Conservation (phyloP, 2,113 vertebrate genomes). For the Tetrax tetrax region DNA sequence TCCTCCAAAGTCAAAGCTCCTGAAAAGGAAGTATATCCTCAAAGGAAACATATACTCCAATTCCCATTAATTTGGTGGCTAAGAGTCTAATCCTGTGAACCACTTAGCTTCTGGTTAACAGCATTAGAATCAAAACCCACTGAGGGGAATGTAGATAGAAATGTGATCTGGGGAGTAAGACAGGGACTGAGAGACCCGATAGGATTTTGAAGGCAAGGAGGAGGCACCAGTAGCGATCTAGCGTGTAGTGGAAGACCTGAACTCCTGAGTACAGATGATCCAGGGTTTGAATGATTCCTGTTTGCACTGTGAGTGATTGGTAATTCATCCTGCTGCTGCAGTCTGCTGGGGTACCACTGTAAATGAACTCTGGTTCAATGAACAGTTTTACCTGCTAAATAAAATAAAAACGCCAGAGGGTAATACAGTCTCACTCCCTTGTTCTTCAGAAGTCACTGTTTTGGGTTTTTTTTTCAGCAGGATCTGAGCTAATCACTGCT, state of each 20-base stretch:
- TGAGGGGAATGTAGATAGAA: not conserved
- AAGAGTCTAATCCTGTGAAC: not conserved
- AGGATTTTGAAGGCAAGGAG: not conserved
- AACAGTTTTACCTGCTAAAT: conserved; percentile 54
- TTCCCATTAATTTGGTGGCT: not conserved
- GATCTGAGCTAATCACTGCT: conserved; percentile 46
- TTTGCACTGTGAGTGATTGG: conserved; percentile 10
- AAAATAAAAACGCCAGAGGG: conserved; percentile 59
- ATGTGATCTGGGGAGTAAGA: not conserved
- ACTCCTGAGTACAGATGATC: not conserved
- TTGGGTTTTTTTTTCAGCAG: not conserved
- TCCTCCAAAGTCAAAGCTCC: not conserved
- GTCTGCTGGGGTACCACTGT: conserved; percentile 25
- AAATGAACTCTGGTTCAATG: conserved; percentile 50
- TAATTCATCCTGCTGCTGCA: conserved; percentile 31
- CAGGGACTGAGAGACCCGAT: not conserved
- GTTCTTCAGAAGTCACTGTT: conserved; percentile 23
- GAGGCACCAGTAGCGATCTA: not conserved
- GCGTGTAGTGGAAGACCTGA: not conserved
- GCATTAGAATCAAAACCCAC: not conserved
- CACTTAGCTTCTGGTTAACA: not conserved
- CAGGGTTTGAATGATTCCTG: conserved; percentile 1
- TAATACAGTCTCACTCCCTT: conserved; percentile 44
- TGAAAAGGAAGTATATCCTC: conserved; percentile 2
- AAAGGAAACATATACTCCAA: not conserved